Evolutionary conservation across 2,797 vertebrate genomes (phyloP).

Genomic region (Acanthurus leucopareius): DNA sequence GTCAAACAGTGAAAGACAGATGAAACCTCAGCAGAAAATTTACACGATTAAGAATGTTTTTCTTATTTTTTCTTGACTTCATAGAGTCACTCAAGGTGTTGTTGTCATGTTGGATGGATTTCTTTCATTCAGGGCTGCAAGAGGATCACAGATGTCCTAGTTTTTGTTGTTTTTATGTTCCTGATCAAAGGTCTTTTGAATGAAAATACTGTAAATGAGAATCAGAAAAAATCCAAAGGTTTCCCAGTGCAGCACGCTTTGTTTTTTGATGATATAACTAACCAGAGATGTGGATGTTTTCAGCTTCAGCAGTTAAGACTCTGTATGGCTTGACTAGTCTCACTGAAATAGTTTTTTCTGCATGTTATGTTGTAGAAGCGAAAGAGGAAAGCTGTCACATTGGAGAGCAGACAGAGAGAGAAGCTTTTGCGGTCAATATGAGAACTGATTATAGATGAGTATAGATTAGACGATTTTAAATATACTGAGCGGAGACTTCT

Average conservation of each 20-base stretch:
- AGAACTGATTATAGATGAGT: constrained; percentile 51
- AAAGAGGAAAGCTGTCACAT: neutral
- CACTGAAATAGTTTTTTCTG: neutral
- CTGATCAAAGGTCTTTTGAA: constrained; percentile 48
- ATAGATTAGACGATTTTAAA: constrained; percentile 66
- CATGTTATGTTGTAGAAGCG: neutral
- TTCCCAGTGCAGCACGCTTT: constrained; percentile 28
- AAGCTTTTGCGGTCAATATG: neutral
- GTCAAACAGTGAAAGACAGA: constrained; percentile 7
- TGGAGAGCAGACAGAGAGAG: constrained; percentile 17
- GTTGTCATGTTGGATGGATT: constrained; percentile 23
- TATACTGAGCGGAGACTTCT: constrained; percentile 52
- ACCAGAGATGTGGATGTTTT: constrained; percentile 20
- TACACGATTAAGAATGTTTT: constrained; percentile 14
- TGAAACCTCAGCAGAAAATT: constrained; percentile 10
- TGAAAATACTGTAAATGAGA: constrained; percentile 46
- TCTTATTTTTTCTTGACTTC: constrained; percentile 10
- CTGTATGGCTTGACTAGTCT: neutral
- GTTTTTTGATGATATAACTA: constrained; percentile 43
- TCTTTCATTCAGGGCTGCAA: neutral
- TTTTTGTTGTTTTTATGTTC: constrained; percentile 38
- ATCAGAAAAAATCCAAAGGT: constrained; percentile 31
- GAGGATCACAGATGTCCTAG: constrained; percentile 35
- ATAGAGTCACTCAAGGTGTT: constrained; percentile 20
- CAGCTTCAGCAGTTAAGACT: constrained; percentile 16